phyloP scores from a whole-genome alignment of 2,888 invertebrate species.

The Cheilosia impressa region DNA sequence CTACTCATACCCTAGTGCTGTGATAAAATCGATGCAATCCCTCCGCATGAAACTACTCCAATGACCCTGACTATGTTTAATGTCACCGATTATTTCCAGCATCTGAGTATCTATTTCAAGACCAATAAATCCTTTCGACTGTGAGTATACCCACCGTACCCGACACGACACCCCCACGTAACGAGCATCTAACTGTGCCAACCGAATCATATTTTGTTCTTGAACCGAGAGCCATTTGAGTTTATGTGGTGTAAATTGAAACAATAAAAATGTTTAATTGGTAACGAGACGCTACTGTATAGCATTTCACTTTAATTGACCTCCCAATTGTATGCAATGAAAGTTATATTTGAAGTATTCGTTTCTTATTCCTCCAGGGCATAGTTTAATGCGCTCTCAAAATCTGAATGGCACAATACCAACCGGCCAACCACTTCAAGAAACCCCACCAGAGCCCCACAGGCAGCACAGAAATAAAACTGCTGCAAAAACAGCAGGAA shows the following conservation, averaged over 20 bases:
- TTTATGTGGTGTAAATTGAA: slow-evolving; percentile 17
- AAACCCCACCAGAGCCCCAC: neutral
- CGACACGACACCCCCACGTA: neutral
- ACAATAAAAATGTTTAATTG: slow-evolving; percentile 8
- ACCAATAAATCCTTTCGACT: too few relatives aligned
- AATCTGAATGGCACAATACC: neutral
- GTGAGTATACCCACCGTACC: neutral
- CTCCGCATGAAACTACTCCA: too few relatives aligned
- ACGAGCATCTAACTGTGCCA: slow-evolving; percentile 5
- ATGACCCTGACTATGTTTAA: too few relatives aligned
- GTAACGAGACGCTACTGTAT: slow-evolving; percentile 7
- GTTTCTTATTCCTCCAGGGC: neutral
- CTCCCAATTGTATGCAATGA: slow-evolving; percentile 41
- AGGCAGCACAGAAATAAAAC: slow-evolving; percentile 8
- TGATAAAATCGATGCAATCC: too few relatives aligned
- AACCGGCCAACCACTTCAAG: neutral
- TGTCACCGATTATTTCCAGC: too few relatives aligned
- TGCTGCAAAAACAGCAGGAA: neutral
- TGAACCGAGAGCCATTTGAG: neutral
- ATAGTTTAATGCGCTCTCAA: slow-evolving; percentile 2
- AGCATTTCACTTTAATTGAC: slow-evolving; percentile 13
- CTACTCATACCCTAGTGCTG: too few relatives aligned
- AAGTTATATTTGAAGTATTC: slow-evolving; percentile 3
- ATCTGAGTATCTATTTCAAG: too few relatives aligned
- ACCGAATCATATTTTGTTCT: slow-evolving; percentile 1